Conservation (phyloP, 2,888 invertebrate genomes). For the Acheta domesticus region DNA sequence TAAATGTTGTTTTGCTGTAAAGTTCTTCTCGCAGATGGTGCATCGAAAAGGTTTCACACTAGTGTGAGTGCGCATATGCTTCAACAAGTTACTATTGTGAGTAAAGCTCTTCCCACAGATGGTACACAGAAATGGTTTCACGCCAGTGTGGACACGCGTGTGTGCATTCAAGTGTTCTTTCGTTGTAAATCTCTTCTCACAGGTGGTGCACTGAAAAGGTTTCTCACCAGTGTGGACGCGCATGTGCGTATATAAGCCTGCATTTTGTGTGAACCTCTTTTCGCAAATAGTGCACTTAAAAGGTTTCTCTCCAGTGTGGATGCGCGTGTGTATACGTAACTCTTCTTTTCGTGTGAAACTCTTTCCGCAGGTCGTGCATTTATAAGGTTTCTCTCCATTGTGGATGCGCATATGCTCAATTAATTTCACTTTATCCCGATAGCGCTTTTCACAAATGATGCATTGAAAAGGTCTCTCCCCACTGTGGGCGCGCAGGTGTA, state of each 20-base stretch:
- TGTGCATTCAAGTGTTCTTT: neutral
- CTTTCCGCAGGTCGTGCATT: neutral
- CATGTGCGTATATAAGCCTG: neutral
- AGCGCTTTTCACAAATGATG: neutral
- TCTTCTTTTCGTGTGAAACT: neutral
- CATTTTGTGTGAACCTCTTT: neutral
- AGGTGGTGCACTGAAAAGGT: neutral
- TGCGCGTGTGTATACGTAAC: neutral
- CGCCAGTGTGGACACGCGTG: neutral
- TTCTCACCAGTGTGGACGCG: neutral
- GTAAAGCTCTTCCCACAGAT: neutral
- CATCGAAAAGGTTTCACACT: neutral
- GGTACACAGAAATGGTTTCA: neutral
- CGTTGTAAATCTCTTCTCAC: neutral
- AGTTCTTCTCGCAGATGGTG: neutral
- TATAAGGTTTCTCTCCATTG: neutral
- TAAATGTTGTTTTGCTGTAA: neutral
- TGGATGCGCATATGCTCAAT: neutral
- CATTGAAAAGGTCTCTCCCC: neutral
- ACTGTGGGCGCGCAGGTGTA: neutral
- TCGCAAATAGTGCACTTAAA: neutral
- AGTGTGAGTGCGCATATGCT: neutral
- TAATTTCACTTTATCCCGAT: neutral
- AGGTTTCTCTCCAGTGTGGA: slow-evolving; percentile 4
- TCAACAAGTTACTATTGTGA: neutral